Conservation (phyloP, 2,888 invertebrate genomes). For the Catocala fraxini region DNA sequence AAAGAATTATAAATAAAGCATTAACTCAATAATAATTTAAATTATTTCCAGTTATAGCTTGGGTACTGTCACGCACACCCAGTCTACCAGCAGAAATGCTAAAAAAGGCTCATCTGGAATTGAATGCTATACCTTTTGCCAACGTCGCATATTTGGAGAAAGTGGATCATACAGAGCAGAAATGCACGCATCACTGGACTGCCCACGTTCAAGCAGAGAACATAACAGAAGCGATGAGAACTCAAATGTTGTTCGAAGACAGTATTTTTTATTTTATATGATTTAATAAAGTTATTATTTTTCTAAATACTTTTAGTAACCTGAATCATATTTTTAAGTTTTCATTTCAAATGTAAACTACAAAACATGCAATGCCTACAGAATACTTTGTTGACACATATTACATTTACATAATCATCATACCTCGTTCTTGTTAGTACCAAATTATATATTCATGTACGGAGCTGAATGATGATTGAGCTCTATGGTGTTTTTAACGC, state of each 20-base stretch:
- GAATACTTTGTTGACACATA: too few species aligned
- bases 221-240: conserved; percentile 15
- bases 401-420: too few species aligned
- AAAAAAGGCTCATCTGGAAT: conserved; percentile 50
- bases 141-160: conserved; percentile 64
- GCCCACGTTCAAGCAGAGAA: conserved; percentile 71
- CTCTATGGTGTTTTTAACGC: too few species aligned
- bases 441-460: too few species aligned
- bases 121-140: conserved; percentile 68
- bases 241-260: neutral
- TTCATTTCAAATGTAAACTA: too few species aligned
- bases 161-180: conserved; percentile 63
- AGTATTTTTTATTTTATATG: neutral
- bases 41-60: conserved; percentile 70
- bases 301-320: too few species aligned
- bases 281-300: too few species aligned
- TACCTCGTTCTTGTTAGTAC: too few species aligned
- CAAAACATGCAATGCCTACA: too few species aligned
- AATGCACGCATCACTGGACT: conserved; percentile 70
- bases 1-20: too few species aligned
- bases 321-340: too few species aligned
- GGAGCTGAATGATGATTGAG: too few species aligned
- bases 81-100: conserved; percentile 56
- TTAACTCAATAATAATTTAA: neutral
- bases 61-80: conserved; percentile 72